Base-by-base conservation (phyloP, 2,888 invertebrate genomes). In the Drosophila mettleri region DNA sequence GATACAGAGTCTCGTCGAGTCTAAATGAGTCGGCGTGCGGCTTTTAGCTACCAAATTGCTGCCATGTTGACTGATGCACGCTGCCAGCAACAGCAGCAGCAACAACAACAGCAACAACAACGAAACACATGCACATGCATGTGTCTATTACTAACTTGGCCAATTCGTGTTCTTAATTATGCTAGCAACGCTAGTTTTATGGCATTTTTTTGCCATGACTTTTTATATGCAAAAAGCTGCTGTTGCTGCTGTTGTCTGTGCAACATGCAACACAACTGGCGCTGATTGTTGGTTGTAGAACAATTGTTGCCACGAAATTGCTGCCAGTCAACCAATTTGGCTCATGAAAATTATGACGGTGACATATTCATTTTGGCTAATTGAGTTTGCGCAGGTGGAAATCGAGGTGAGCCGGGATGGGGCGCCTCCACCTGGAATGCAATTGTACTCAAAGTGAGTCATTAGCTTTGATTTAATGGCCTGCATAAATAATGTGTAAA, bases 81-180 rank as follows among this genome's bases (percentile, higher is more conserved):
- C 36, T 53, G 61, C 55, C 62, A 59, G 14, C 62, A 34, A 12
- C 67, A 67, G 0, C 24, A 24, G 6, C 24, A 24, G 6, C 24
- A 24, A 27, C 58, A 36, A n/a, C n/a, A n/a, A n/a, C 60, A 33
- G 2, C 10, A 2, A 18, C 18, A n/a, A 18, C 12, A 38, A n/a
- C 20, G 55, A 31, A 7, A n/a, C 31, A 31, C 20, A 20, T 8
- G 12, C 18, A 38, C 16, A 5, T 20, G 16, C 38, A 48, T 63
- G 12, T 53, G 39, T 69, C 60, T 72, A 69, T 70, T 80, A 74
- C 71, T 48, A 69, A 81, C 82, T 78, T 85, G 82, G 85, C 73
- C 87, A 87, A 87, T 62, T 83, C 87, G 82, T 83, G 82, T 83
- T 69, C 87, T 85, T 83, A 83, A 83, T 83, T 83, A 78, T 74